phyloP scores from a whole-genome alignment of 1,140 invertebrate species.

The Caerostris extrusa region DNA sequence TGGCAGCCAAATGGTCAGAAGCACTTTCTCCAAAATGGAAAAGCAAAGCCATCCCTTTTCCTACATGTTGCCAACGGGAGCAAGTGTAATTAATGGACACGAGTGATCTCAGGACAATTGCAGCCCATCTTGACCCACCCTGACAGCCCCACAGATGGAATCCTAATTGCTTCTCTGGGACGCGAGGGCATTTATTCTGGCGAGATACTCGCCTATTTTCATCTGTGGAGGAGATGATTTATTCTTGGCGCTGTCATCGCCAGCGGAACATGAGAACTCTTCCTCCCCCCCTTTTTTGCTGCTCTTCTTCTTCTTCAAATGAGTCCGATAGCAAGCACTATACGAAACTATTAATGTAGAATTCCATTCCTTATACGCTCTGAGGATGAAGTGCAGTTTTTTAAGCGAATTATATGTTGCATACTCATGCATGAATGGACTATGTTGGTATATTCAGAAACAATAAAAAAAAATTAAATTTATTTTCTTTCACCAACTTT shows the following conservation, averaged over 20 bases:
- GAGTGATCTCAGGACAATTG: constrained; percentile 19
- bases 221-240: constrained; percentile 6
- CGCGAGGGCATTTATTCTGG: background rate
- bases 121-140: constrained; percentile 28
- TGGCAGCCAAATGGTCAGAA: background rate
- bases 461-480: too few relatives aligned
- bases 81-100: background rate
- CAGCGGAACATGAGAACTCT: background rate
- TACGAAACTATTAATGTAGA: background rate
- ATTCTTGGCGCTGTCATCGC: background rate
- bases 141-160: constrained; percentile 42
- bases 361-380: background rate
- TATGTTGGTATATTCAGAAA: too few relatives aligned
- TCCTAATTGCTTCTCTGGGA: constrained; percentile 34
- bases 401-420: too few relatives aligned
- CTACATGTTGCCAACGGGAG: background rate
- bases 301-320: background rate
- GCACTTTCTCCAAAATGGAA: background rate
- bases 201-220: constrained; percentile 9
- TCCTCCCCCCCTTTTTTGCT: background rate
- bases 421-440: too few relatives aligned
- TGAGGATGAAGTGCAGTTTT: background rate
- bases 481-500: too few relatives aligned
- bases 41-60: background rate
- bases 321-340: constrained; percentile 13